Conservation (phyloP, 2,888 invertebrate species). For the Bugulina stolonifera region DNA sequence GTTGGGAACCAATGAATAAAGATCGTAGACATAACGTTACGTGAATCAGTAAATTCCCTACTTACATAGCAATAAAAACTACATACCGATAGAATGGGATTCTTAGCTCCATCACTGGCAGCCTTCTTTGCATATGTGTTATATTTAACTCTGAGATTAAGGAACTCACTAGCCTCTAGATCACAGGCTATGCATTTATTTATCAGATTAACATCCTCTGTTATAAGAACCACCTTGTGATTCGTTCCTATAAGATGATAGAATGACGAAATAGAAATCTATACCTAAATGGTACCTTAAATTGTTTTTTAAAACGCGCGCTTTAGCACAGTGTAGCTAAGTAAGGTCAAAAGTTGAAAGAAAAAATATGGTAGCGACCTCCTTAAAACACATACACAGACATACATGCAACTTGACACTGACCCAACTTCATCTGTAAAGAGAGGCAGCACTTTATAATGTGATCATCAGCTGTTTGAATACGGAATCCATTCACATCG, state of each 20-base stretch:
- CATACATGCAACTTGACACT: no score
- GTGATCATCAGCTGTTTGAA: neutral
- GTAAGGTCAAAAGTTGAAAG: neutral
- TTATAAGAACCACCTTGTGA: neutral
- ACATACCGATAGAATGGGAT: no score
- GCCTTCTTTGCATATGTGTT: no score
- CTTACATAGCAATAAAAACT: no score
- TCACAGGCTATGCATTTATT: constrained; percentile 11
- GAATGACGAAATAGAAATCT: neutral
- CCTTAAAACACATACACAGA: no score
- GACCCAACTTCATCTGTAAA: neutral
- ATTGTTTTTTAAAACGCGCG: neutral
- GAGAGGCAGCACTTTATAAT: constrained; percentile 17
- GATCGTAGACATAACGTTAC: no score
- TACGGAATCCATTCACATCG: neutral
- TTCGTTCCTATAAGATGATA: neutral
- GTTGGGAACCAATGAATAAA: no score
- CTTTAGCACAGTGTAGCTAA: neutral
- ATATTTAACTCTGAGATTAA: neutral
- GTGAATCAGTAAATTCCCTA: no score
- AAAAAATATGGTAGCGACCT: no score
- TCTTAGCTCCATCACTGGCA: no score
- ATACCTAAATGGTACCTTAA: neutral
- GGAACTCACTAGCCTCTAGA: neutral
- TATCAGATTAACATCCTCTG: constrained; percentile 17